Evolutionary conservation across 1,140 invertebrate genomes (phyloP), one percentile per base, ranked within the genome.

Genomic region (Proctacanthus coquilletti): DNA sequence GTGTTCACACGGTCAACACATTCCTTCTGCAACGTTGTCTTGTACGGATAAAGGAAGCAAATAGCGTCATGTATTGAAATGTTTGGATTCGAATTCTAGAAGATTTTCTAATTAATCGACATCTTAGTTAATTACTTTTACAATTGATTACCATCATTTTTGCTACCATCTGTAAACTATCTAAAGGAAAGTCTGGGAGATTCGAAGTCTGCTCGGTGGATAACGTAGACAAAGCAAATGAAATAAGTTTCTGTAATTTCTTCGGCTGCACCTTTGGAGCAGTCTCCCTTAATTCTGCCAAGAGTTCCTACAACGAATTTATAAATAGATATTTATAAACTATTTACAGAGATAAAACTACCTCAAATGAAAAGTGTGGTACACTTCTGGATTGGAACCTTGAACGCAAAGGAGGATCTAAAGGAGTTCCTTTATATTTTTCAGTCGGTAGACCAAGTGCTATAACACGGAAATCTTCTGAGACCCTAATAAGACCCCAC

Each of bases 401-500:
- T 0, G 92, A 95, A 42, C 94, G 66, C 8, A 98, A 63, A 0
- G 94, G 94, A 10, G 93, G 93, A 72, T 98, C 94, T 9, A 98
- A 62, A 1, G 91, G 84, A 57, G 96, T 91, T 2, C 94, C 94
- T 42, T 74, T 72, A 60, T 88, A 91, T 30, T 75, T 70, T n/a
- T 89, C 85, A 9, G 87, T 77, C 5, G 89, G 88, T 35, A 94
- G 54, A 11, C 89, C 89, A 10, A 95, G 60, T 1, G 88, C 89
- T 36, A 94, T 83, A 6, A 95, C 86, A 20, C 89, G 69, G 56
- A 98, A 98, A 48, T 89, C 72, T 54, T 95, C 84, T 49, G 79
- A 80, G 0, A 93, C 88, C 42, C 92, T 66, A 2, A 95, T 79
- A 2, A 98, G 58, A 36, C 84, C 80, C 82, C 86, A 88, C 38